Base-by-base conservation (phyloP, 2,113 vertebrate genomes). In the Setophaga kirtlandii region DNA sequence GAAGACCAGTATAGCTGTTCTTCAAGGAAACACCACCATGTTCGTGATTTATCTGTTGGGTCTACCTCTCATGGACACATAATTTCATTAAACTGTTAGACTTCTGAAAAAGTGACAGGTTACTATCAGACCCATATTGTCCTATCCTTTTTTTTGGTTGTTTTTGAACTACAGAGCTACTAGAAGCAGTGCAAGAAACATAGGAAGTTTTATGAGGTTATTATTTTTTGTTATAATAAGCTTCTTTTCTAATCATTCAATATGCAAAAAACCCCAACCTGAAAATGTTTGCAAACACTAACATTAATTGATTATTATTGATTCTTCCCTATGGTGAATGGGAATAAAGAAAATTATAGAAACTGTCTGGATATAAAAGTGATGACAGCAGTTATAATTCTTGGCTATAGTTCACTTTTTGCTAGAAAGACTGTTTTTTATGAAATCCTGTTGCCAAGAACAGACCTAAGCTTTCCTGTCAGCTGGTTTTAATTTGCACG, bases 401-500 rank as follows among this genome's bases (percentile, higher is more conserved):
- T 89, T 96, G 86, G 85, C 87, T 50, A 7, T 63, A 44, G 35
- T 20, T 71, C 69, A 25, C 18, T 59, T 84, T 94, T 84, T 93
- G 67, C 73, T 95, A 92, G 87, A 89, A 93, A 83, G 69, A 76
- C 50, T 69, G 18, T 47, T 81, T 83, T 65, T 85, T 70, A 55
- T 2, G 19, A 86, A 94, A 84, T 59, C 49, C 16, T 35, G 3
- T 81, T 89, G 83, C 86, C 91, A 92, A 92, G 52, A 94, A 88
- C 83, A 94, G 73, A 75, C 56, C 50, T 73, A 90, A 94, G 68
- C 27, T 65, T 63, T 89, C 69, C 55, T 10, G 19, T 90, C 64
- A 78, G 49, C 50, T 70, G 76, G 47, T 74, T 91, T 78, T 67
- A 92, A 86, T 90, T 93, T 90, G 33, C 55, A 80, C 74, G 50